Evolutionary conservation across 2,113 vertebrate genomes (phyloP).

Genomic region (Carollia perspicillata): DNA sequence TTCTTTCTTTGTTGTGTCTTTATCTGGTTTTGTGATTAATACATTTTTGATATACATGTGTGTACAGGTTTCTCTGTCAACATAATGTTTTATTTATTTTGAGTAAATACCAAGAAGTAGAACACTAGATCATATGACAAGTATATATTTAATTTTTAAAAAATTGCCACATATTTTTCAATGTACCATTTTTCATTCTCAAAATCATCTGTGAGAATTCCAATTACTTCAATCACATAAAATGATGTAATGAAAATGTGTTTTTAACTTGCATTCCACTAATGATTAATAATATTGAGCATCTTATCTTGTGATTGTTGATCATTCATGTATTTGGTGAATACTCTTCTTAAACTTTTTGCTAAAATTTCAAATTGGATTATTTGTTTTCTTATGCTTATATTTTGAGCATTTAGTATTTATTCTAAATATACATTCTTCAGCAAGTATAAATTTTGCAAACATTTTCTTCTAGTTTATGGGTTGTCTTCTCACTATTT

Average conservation of each 20-base stretch:
- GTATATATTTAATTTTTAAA: background rate
- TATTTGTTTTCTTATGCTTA: background rate
- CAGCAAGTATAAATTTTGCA: background rate
- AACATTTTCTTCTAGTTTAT: background rate
- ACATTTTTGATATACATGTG: background rate
- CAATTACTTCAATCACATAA: background rate
- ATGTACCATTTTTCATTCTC: background rate
- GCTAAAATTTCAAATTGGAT: background rate
- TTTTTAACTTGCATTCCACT: background rate
- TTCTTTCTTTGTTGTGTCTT: too few species aligned
- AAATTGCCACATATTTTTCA: background rate
- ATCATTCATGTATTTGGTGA: background rate
- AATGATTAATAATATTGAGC: background rate
- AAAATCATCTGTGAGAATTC: background rate
- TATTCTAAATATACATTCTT: background rate
- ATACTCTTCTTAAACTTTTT: background rate
- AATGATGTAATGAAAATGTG: background rate
- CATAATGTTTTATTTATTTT: background rate
- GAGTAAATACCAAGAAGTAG: background rate
- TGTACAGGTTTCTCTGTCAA: background rate
- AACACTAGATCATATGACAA: background rate
- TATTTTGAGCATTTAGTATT: background rate
- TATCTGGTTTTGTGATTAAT: too few species aligned
- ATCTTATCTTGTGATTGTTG: background rate
- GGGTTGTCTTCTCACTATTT: background rate